Base-by-base conservation (phyloP, 2,113 vertebrate species). In the Etheostoma cragini region DNA sequence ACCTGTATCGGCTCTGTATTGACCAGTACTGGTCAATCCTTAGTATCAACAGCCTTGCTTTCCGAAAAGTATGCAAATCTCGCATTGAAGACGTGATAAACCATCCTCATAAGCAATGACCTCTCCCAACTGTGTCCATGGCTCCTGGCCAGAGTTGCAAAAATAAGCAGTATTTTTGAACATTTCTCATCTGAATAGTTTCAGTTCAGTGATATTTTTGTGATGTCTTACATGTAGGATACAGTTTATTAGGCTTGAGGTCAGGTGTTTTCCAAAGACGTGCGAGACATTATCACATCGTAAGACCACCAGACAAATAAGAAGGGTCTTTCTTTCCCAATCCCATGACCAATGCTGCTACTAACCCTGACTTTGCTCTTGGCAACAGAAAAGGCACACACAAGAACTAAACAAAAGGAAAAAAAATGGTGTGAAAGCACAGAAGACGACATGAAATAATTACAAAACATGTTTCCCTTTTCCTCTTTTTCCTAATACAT, bases 151-250 rank as follows among this genome's bases (percentile, higher is more conserved):
- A 75, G 26, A 76, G 63, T 50, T 77, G 54, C 47, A 38, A 38
- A 56, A 58, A 15, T 10, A 11, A 65, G 57, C 60, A 49, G 22
- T 5, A 46, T 53, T 46, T 46, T 64, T 69, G 16, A 79, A 63
- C 38, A 15, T 33, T 45, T 50, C 75, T 76, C 60, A 81, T 73
- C 82, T 62, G 65, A 75, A 22, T 15, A 63, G 66, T 83, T 75
- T 73, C 47, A 87, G 47, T 49, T 73, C 45, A 71, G 65, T 58
- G 30, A 42, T 57, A 78, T 45, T 61, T 38, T 30, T 65, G 19
- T 10, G 46, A 57, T 74, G 64, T 73, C 80, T 66, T 63, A 17
- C 33, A 67, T 64, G 26, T 74, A 42, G 38, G 38, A 10, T 42
- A 42, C 58, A 61, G 0, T 74, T 60, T 81, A 81, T 78, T 52